Conservation (phyloP, 2,797 vertebrate species). For the Siniperca obscura region DNA sequence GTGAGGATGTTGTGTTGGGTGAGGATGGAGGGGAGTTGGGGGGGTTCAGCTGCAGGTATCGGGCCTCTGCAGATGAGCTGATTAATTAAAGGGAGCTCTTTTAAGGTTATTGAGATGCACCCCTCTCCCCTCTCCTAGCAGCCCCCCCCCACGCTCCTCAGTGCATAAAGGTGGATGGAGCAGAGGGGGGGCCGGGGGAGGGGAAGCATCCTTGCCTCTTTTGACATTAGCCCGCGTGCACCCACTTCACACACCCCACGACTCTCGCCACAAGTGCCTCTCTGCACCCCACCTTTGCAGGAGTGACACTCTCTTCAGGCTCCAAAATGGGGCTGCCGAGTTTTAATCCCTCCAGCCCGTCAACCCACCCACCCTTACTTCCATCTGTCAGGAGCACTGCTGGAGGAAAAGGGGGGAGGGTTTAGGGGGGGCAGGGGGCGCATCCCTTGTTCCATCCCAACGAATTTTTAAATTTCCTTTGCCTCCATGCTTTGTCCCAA, state of each 20-base stretch:
- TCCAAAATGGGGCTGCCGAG: conserved; percentile 77
- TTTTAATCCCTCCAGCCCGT: conserved; percentile 83
- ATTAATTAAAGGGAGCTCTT: conserved; percentile 87
- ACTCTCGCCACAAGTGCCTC: conserved; percentile 78
- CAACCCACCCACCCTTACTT: conserved; percentile 78
- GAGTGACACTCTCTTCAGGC: conserved; percentile 75
- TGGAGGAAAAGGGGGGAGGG: conserved; percentile 68
- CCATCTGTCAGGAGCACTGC: conserved; percentile 87
- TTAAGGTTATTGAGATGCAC: conserved; percentile 85
- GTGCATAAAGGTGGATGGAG: conserved; percentile 74
- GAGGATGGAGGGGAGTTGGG: conserved; percentile 42
- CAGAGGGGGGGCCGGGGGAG: conserved; percentile 42
- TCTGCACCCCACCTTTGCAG: conserved; percentile 71
- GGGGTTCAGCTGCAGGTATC: conserved; percentile 82
- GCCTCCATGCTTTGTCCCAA: conserved; percentile 84
- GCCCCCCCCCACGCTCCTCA: conserved; percentile 60
- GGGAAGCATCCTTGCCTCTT: conserved; percentile 77
- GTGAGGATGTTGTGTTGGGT: conserved; percentile 80
- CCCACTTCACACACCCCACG: conserved; percentile 65
- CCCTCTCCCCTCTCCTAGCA: conserved; percentile 47
- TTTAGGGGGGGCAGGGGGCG: conserved; percentile 63
- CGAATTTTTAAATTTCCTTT: conserved; percentile 87
- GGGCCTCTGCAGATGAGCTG: conserved; percentile 82
- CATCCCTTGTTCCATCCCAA: conserved; percentile 85
- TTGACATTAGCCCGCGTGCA: conserved; percentile 75